These are phyloP conservation scores for Ellobius talpinus DNA, from an alignment of 2,113 vertebrate genomes.

Conservation along the genomic window DNA sequence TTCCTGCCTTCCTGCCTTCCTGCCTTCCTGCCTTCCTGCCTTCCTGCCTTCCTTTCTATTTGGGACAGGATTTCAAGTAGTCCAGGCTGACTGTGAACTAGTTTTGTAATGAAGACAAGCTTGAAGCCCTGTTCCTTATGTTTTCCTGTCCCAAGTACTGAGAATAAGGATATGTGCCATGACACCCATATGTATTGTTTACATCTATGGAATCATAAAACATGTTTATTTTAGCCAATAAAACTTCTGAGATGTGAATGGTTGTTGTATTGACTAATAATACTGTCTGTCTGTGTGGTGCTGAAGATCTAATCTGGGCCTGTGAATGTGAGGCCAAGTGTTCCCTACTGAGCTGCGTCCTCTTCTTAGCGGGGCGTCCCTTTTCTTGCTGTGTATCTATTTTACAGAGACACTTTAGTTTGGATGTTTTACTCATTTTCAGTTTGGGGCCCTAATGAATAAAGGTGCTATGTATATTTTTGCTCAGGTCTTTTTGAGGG, in stretches of 20 bases:
- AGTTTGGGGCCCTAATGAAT: background rate
- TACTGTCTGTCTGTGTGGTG: background rate
- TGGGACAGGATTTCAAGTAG: background rate
- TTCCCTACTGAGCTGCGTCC: too few relatives aligned
- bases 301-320: background rate
- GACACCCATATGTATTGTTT: background rate
- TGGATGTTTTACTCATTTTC: background rate
- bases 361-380: background rate
- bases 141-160: background rate
- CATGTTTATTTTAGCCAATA: background rate
- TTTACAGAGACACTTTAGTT: background rate
- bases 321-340: background rate
- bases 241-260: background rate
- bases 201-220: background rate
- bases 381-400: background rate
- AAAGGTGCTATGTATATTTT: background rate
- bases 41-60: background rate
- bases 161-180: background rate
- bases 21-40: rapidly evolving
- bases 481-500: background rate
- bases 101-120: background rate
- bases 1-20: background rate
- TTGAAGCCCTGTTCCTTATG: background rate
- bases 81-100: background rate
- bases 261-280: background rate